phyloP scores from a whole-genome alignment of 2,113 vertebrate genomes.

The Pseudorasbora parva region DNA sequence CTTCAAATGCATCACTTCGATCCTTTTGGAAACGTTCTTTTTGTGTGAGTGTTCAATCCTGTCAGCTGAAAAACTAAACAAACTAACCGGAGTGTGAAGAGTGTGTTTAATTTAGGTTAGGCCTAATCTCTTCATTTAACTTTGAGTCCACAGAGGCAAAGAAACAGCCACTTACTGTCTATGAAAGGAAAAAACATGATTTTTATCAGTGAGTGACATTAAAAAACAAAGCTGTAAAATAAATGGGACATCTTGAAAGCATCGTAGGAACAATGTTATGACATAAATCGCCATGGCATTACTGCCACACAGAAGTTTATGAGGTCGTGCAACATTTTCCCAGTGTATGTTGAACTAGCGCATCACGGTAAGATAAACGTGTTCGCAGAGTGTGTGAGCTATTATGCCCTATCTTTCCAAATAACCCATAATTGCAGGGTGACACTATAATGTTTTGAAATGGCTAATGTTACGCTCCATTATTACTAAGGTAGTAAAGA shows the following conservation, averaged over 20 bases:
- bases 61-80: not conserved
- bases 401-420: conserved; percentile 71
- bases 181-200: not conserved
- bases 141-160: not conserved
- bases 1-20: too few species aligned
- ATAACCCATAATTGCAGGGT: conserved; percentile 72
- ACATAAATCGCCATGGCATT: not conserved
- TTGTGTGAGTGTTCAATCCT: not conserved
- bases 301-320: not conserved
- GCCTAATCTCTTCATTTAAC: not conserved
- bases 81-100: not conserved
- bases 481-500: conserved; percentile 63
- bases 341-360: conserved; percentile 24
- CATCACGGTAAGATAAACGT: conserved; percentile 54
- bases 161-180: not conserved
- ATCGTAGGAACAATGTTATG: not conserved
- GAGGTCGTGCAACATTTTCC: not conserved
- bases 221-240: conserved; percentile 20
- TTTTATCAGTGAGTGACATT: conserved; percentile 10
- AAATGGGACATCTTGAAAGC: conserved; percentile 10
- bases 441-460: conserved; percentile 68
- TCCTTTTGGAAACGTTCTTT: too few species aligned
- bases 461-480: conserved; percentile 67
- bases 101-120: not conserved
- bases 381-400: conserved; percentile 68